These are phyloP conservation scores for Ferrisia virgata DNA, from an alignment of 2,888 invertebrate genomes.

Conservation along the genomic window DNA sequence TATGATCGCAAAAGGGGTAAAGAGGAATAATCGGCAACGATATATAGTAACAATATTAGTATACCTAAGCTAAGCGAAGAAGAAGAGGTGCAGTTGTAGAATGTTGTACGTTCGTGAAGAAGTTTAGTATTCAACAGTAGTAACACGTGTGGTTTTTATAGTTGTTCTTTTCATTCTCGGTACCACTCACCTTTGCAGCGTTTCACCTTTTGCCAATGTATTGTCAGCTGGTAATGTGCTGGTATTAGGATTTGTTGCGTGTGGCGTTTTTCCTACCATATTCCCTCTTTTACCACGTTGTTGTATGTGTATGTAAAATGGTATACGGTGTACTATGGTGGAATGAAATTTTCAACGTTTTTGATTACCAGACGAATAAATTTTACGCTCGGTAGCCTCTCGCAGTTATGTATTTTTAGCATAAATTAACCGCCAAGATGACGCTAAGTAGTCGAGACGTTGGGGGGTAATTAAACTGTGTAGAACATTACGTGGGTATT, in stretches of 20 bases:
- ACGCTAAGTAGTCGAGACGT: background rate
- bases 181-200: slow-evolving; percentile 16
- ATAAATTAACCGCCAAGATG: slow-evolving; percentile 3
- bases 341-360: background rate
- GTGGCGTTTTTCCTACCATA: background rate
- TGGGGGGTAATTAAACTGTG: background rate
- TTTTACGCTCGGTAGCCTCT: background rate
- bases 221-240: slow-evolving; percentile 17
- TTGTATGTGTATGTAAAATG: too few relatives aligned
- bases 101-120: background rate
- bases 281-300: background rate
- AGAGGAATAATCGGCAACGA: slow-evolving; percentile 5
- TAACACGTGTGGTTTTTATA: slow-evolving; percentile 43
- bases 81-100: background rate
- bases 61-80: background rate
- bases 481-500: background rate
- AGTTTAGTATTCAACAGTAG: slow-evolving; percentile 43
- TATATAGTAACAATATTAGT: slow-evolving; percentile 19
- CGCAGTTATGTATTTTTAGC: background rate
- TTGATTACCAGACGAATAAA: slow-evolving; percentile 4
- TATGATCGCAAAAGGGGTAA: background rate
- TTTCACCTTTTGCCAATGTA: slow-evolving; percentile 21
- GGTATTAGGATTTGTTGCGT: background rate
- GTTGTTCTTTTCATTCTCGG: slow-evolving; percentile 5
- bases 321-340: background rate